A percentile compares a stretch with the other conserved stretches of the same genome.
Evolutionary conservation across 2,888 invertebrate genomes (phyloP).

Genomic region (Drosophila infuscata): DNA sequence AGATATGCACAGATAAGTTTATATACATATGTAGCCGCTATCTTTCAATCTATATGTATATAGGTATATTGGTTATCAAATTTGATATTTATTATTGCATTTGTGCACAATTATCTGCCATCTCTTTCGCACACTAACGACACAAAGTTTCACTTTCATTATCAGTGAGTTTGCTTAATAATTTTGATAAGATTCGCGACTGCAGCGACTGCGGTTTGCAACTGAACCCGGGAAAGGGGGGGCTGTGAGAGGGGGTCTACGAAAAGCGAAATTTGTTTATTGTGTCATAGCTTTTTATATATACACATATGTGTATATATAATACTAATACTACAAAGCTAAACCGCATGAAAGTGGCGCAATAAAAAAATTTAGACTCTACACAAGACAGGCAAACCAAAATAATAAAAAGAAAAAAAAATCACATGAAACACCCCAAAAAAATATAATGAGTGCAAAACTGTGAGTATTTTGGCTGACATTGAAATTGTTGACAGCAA

Average conservation of each 20-base stretch:
- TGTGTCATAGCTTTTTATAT: slow-evolving; percentile 65
- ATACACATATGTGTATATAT: slow-evolving; percentile 9
- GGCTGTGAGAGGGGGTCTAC: background rate
- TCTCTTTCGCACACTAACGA: slow-evolving; percentile 21
- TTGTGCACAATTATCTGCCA: slow-evolving; percentile 8
- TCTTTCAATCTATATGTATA: background rate
- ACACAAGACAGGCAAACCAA: slow-evolving; percentile 6
- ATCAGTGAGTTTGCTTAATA: slow-evolving; percentile 60
- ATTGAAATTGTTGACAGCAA: slow-evolving; percentile 61
- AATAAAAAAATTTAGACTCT: slow-evolving; percentile 33
- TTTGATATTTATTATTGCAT: slow-evolving; percentile 40
- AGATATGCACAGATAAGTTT: background rate
- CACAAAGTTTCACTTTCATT: slow-evolving; percentile 59
- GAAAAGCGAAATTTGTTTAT: slow-evolving; percentile 60
- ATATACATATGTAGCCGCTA: background rate
- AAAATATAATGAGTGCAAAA: slow-evolving; percentile 25
- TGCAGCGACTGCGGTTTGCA: slow-evolving; percentile 67
- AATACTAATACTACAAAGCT: slow-evolving; percentile 20
- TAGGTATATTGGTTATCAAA: background rate
- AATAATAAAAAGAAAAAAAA: slow-evolving; percentile 7
- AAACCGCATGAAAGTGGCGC: slow-evolving; percentile 40
- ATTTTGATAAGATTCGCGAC: slow-evolving; percentile 64
- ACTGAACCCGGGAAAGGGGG: slow-evolving; percentile 9
- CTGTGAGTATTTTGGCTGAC: slow-evolving; percentile 60
- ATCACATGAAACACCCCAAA: slow-evolving; percentile 19